phyloP scores from a whole-genome alignment of 1,140 invertebrate species.

The Holcopasites calliopsidis region DNA sequence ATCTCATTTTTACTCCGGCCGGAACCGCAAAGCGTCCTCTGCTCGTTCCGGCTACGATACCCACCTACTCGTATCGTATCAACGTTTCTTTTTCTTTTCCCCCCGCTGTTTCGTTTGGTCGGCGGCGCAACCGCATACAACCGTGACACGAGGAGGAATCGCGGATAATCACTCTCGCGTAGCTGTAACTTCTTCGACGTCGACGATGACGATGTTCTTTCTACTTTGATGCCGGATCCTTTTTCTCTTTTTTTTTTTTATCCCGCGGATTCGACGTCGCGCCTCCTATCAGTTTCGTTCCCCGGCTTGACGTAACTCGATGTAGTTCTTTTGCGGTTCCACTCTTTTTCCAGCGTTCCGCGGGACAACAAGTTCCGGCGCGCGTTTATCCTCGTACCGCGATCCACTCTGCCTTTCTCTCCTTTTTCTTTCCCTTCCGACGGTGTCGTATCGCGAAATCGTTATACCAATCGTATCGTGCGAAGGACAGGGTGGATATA shows the following conservation, averaged over 20 bases:
- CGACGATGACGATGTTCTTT: constrained; percentile 60
- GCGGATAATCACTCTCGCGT: constrained; percentile 47
- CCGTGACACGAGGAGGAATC: constrained; percentile 38
- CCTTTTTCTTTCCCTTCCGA: not conserved
- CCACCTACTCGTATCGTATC: constrained; percentile 6
- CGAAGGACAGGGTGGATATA: constrained; percentile 13
- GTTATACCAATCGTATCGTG: not conserved
- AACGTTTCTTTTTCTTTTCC: constrained; percentile 2
- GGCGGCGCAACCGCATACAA: constrained; percentile 29
- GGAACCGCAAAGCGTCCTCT: not conserved
- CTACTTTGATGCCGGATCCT: constrained; percentile 47
- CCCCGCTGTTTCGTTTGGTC: constrained; percentile 22
- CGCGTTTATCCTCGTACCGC: constrained; percentile 4
- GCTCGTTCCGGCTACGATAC: not conserved
- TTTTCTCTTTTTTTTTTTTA: no score
- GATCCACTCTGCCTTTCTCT: not conserved
- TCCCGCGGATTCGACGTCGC: constrained; percentile 42
- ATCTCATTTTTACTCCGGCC: not conserved
- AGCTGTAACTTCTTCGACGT: constrained; percentile 50
- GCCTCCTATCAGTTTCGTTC: constrained; percentile 43
- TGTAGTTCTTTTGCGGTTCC: constrained; percentile 37
- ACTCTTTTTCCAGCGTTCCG: constrained; percentile 25
- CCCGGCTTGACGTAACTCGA: constrained; percentile 31
- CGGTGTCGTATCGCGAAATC: constrained; percentile 7
- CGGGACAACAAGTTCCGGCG: constrained; percentile 22